Base-by-base conservation (phyloP, 1,140 invertebrate species). In the Bombus affinis region DNA sequence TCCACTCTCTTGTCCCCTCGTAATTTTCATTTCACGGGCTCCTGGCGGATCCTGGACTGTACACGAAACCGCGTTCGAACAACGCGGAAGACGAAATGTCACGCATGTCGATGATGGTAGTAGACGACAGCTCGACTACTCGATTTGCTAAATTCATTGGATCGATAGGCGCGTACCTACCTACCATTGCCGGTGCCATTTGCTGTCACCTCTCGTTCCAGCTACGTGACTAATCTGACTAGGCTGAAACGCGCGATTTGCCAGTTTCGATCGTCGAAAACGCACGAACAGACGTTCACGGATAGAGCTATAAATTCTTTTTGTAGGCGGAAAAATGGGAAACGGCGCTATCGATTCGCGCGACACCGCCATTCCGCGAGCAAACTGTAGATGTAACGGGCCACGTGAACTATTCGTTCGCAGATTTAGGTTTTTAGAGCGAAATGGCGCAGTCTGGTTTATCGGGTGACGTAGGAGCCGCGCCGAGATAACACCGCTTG, bases 351-450 rank as follows among this genome's bases (percentile, higher is more conserved):
- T 81, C 79, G 79, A 81, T 81, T 70, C 79, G 68, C 28, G 25
- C n/a, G 12, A 28, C 68, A 44, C 4, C 77, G 6, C 39, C 15
- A 32, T 32, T n/a, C n/a, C 25, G 28, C 44, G 39, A 28, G 18
- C 32, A 25, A n/a, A 32, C 35, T 74, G 57, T 18, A 18, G 13
- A 66, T 13, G 39, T 22, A 39, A 53, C 39, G 37, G 35, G 13
- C 39, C 77, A 71, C 70, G n/a, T 28, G 70, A 78, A 85, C 62
- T 74, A 74, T 81, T 32, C 59, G 71, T n/a, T 62, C 22, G 86
- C 70, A 70, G 78, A 90, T 90, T 90, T 90, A 90, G 89, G 85
- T 90, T 90, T 90, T 90, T 81, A 87, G 82, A 80, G 68, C 89
- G 86, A 79, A 88, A 90, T 76, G 84, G 79, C 80, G 86, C 83